Percentiles rank a stretch among this genome's conserved stretches.
These are phyloP conservation scores for Chorisops tibialis DNA, from an alignment of 2,888 invertebrate species.

Conservation along the genomic window DNA sequence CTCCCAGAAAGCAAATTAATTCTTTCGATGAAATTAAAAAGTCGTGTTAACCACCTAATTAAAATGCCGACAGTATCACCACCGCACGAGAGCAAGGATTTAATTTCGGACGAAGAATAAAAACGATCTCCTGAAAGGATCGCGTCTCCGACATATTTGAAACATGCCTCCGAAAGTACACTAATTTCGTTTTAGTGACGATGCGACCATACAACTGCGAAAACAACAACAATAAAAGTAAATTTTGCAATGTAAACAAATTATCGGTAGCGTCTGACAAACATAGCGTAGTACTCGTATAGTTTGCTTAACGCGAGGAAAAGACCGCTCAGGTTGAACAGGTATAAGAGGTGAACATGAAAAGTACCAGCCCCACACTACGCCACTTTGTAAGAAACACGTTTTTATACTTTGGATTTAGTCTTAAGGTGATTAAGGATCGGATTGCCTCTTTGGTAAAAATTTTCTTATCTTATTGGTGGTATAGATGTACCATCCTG, in stretches of 20 bases:
- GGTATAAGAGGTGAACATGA: not conserved
- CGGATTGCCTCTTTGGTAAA: not conserved
- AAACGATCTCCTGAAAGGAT: not conserved
- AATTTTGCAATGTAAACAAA: conserved; percentile 24
- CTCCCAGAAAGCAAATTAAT: conserved; percentile 28
- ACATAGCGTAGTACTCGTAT: not conserved
- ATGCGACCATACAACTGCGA: conserved; percentile 5
- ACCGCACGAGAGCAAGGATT: not conserved
- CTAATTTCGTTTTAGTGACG: conserved; percentile 26
- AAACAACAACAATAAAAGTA: conserved; percentile 21
- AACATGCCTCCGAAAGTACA: conserved; percentile 23
- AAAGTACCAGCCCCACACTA: conserved; percentile 24
- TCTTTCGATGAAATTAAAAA: conserved; percentile 27
- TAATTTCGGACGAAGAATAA: not conserved
- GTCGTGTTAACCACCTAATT: conserved; percentile 28
- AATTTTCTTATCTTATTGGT: not conserved
- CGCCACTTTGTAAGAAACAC: conserved; percentile 42
- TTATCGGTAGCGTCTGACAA: conserved; percentile 11
- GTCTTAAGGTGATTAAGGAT: conserved; percentile 22
- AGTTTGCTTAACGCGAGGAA: not conserved
- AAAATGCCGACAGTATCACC: conserved; percentile 24
- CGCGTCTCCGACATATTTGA: not conserved
- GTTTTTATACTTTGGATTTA: conserved; percentile 50
- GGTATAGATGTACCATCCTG: not conserved
- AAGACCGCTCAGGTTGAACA: not conserved